Percentiles rank a stretch among this genome's conserved stretches.
Conservation (phyloP, 2,888 invertebrate species). For the Habrosyne pyritoides region DNA sequence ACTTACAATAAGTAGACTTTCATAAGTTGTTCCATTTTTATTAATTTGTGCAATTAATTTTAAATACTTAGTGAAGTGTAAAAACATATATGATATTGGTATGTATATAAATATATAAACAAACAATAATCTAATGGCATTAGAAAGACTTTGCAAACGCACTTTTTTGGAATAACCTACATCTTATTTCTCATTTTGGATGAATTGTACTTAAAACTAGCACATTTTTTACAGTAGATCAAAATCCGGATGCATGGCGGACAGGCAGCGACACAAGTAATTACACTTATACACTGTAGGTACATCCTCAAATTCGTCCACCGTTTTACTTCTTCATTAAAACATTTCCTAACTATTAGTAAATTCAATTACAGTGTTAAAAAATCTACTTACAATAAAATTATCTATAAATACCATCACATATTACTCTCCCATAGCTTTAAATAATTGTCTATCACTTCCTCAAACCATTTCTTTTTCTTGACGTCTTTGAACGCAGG, state of each 20-base stretch:
- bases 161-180: neutral
- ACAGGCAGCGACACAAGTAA: neutral
- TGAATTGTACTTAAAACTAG: slow-evolving; percentile 1
- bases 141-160: neutral
- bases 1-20: neutral
- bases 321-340: neutral
- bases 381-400: slow-evolving; percentile 30
- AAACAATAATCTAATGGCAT: neutral
- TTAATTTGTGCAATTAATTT: neutral
- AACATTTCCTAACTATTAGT: slow-evolving; percentile 8
- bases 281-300: no score
- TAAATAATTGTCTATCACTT: slow-evolving; percentile 94
- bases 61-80: neutral
- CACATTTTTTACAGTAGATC: neutral
- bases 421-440: slow-evolving; percentile 96
- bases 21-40: neutral
- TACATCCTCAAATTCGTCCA: neutral
- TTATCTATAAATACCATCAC: slow-evolving; percentile 69
- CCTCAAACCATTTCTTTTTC: slow-evolving; percentile 92
- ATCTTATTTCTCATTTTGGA: no score
- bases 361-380: slow-evolving; percentile 22
- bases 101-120: neutral
- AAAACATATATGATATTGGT: neutral
- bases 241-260: no score
- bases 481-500: slow-evolving; percentile 90